These are phyloP conservation scores for Coracias cyanogaster DNA, from an alignment of 2,797 vertebrate species.

Conservation along the genomic window DNA sequence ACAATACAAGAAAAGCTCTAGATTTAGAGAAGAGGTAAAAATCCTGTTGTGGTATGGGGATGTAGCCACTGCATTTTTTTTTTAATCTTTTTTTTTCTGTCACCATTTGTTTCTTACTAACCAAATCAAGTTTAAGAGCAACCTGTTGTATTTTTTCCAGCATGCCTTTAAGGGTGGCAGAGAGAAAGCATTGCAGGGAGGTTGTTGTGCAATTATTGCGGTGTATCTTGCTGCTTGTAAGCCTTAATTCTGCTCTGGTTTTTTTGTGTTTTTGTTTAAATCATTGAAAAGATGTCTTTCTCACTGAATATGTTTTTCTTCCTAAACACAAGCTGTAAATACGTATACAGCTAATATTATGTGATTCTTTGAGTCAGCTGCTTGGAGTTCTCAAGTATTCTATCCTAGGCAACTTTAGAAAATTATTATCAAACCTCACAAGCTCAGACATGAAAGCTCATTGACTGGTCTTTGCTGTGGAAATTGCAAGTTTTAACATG, in stretches of 20 bases:
- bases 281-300: background rate
- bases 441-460: background rate
- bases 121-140: background rate
- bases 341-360: background rate
- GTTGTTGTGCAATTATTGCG: slow-evolving; percentile 35
- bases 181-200: background rate
- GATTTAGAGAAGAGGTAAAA: background rate
- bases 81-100: background rate
- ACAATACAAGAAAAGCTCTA: background rate
- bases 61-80: background rate
- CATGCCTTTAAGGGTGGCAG: background rate
- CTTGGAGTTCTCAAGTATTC: background rate
- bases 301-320: slow-evolving; percentile 13
- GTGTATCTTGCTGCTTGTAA: slow-evolving; percentile 2
- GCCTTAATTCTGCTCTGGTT: background rate
- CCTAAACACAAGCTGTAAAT: slow-evolving; percentile 36
- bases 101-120: background rate
- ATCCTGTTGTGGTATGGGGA: background rate
- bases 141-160: background rate
- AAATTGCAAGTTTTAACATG: slow-evolving; percentile 22
- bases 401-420: slow-evolving; percentile 12
- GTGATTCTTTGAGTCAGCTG: slow-evolving; percentile 18
- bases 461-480: background rate
- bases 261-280: slow-evolving; percentile 39
- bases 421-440: slow-evolving; percentile 15